Conservation (phyloP, 1,140 invertebrate genomes). For the Dinothrombium tinctorium region DNA sequence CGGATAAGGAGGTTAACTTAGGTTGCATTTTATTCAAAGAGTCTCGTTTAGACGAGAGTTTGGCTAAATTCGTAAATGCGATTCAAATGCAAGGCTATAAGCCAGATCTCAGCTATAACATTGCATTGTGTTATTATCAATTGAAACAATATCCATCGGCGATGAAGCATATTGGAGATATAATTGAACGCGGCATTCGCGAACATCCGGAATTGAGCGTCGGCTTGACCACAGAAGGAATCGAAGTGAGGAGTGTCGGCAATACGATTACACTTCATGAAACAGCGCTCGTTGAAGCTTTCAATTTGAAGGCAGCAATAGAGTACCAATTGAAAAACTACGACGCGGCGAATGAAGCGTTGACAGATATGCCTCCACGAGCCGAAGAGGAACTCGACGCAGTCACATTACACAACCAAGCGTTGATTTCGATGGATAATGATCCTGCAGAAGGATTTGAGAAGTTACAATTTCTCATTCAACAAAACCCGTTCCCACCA, state of each 20-base stretch:
- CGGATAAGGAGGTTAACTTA: constrained; percentile 85
- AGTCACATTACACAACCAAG: constrained; percentile 92
- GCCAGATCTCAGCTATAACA: constrained; percentile 67
- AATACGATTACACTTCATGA: constrained; percentile 88
- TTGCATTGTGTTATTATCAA: constrained; percentile 82
- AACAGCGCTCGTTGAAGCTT: constrained; percentile 89
- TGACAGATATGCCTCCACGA: constrained; percentile 87
- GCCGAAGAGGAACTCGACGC: constrained; percentile 93
- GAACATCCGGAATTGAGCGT: constrained; percentile 94
- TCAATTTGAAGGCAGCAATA: constrained; percentile 94
- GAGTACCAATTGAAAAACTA: constrained; percentile 90
- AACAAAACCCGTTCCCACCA: constrained; percentile 76
- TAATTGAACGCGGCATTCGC: constrained; percentile 82
- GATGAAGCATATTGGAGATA: constrained; percentile 40
- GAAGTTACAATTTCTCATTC: constrained; percentile 85
- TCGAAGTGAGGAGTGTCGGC: constrained; percentile 84
- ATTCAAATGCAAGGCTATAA: constrained; percentile 57
- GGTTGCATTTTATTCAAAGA: constrained; percentile 75
- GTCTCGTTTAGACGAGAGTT: constrained; percentile 57
- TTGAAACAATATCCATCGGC: constrained; percentile 67
- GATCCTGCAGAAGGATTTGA: constrained; percentile 82
- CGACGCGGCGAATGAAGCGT: constrained; percentile 69
- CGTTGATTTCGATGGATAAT: constrained; percentile 72
- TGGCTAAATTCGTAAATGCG: constrained; percentile 70
- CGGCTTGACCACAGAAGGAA: constrained; percentile 91